Evolutionary conservation across 2,888 invertebrate species (phyloP).

Genomic region (Pristionchus arcanus): DNA sequence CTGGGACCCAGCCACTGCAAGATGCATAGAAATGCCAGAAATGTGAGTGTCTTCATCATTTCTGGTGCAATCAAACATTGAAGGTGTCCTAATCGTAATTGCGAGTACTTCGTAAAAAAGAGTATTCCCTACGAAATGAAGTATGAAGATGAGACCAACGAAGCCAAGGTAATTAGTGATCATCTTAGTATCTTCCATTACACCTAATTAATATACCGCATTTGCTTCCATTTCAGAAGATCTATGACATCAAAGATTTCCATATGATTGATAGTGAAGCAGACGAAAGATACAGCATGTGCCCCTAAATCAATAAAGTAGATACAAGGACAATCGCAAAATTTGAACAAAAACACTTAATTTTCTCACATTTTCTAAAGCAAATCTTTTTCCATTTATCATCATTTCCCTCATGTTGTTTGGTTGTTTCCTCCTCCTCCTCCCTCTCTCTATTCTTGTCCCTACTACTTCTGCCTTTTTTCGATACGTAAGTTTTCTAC

Average conservation of each 20-base stretch:
- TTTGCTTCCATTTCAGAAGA: too few relatives aligned
- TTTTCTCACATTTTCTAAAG: too few relatives aligned
- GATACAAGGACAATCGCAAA: too few relatives aligned
- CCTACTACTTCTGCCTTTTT: background rate
- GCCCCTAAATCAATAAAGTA: too few relatives aligned
- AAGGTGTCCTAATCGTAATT: background rate
- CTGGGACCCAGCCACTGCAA: background rate
- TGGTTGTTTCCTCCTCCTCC: slow-evolving; percentile 3
- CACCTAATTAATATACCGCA: too few relatives aligned
- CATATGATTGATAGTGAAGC: too few relatives aligned
- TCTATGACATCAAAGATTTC: too few relatives aligned
- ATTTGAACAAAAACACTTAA: too few relatives aligned
- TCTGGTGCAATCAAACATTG: background rate
- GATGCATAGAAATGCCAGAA: background rate
- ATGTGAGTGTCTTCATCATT: background rate
- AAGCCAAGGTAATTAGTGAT: background rate
- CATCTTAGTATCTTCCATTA: too few relatives aligned
- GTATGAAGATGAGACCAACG: background rate
- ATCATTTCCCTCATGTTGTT: background rate
- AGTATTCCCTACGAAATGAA: background rate
- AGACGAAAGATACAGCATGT: too few relatives aligned
- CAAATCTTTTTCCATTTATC: too few relatives aligned
- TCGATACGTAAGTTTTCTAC: background rate
- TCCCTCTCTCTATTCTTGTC: background rate
- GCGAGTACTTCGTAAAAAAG: background rate